Percentiles rank a stretch among this genome's conserved stretches.
phyloP scores from a whole-genome alignment of 2,113 vertebrate species.

The Sinosuthora webbiana region DNA sequence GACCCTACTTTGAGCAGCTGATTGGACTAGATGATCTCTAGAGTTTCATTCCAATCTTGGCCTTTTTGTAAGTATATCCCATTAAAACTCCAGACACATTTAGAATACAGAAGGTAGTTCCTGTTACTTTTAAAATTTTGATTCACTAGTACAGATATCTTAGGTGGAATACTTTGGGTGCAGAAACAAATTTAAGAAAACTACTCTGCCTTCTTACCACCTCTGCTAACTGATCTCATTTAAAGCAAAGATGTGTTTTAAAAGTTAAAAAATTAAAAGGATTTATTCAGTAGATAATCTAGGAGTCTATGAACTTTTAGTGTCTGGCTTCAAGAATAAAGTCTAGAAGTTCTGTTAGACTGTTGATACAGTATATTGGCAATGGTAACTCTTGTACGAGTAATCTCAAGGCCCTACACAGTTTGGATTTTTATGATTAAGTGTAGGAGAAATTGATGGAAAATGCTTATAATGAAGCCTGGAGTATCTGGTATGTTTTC shows the following conservation, averaged over 20 bases:
- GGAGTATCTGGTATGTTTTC: background rate
- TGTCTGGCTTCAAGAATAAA: background rate
- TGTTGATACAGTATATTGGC: background rate
- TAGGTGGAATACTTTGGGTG: background rate
- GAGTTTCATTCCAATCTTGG: background rate
- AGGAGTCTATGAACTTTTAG: background rate
- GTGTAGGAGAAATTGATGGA: background rate
- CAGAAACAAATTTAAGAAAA: background rate
- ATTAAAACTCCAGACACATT: background rate
- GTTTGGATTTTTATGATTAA: background rate
- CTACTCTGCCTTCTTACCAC: background rate
- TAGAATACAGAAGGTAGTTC: background rate
- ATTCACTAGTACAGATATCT: background rate
- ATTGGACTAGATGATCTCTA: background rate
- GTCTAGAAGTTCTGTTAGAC: background rate
- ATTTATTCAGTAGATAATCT: background rate
- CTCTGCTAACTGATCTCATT: background rate
- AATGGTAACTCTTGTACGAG: accelerated
- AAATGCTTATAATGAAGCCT: background rate
- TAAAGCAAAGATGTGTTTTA: background rate
- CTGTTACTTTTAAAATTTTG: background rate
- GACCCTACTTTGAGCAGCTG: background rate
- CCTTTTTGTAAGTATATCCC: background rate
- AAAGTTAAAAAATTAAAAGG: background rate
- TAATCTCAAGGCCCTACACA: background rate